Conservation (phyloP, 2,797 vertebrate genomes). For the Chanos chanos region DNA sequence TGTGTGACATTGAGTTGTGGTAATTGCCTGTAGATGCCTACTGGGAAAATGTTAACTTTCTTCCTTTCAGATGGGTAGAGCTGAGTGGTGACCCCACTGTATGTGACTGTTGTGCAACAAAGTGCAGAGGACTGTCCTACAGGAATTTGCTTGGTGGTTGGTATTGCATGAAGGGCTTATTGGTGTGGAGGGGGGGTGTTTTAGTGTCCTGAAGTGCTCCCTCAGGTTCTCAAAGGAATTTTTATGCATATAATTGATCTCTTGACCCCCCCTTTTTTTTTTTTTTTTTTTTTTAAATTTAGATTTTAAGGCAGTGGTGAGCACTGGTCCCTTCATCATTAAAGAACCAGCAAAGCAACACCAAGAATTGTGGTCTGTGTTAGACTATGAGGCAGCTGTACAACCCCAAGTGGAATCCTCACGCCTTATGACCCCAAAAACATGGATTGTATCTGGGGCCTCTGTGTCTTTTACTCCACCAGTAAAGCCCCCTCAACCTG, state of each 20-base stretch:
- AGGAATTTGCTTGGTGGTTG: conserved; percentile 42
- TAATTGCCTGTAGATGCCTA: not conserved
- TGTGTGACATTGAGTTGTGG: not conserved
- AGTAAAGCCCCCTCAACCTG: not conserved
- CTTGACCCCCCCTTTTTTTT: too few relatives aligned
- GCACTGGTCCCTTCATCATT: conserved; percentile 50
- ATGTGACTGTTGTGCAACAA: conserved; percentile 61
- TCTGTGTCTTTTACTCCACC: not conserved
- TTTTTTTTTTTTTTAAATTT: conserved; percentile 1
- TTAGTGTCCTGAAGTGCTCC: too few relatives aligned
- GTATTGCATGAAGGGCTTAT: too few relatives aligned
- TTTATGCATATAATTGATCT: too few relatives aligned
- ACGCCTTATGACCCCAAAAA: not conserved
- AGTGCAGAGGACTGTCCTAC: conserved; percentile 50
- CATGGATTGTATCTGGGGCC: not conserved
- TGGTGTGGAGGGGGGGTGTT: too few relatives aligned
- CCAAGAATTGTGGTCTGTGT: not conserved
- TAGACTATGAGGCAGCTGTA: not conserved
- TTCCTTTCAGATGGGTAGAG: conserved; percentile 61
- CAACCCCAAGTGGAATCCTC: not conserved
- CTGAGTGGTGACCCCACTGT: conserved; percentile 46
- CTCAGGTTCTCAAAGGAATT: too few relatives aligned
- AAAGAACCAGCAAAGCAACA: conserved; percentile 33
- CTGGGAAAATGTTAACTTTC: not conserved
- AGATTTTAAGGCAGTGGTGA: conserved; percentile 48